Base-by-base conservation (phyloP, 2,113 vertebrate genomes). In the Halcyon senegalensis region DNA sequence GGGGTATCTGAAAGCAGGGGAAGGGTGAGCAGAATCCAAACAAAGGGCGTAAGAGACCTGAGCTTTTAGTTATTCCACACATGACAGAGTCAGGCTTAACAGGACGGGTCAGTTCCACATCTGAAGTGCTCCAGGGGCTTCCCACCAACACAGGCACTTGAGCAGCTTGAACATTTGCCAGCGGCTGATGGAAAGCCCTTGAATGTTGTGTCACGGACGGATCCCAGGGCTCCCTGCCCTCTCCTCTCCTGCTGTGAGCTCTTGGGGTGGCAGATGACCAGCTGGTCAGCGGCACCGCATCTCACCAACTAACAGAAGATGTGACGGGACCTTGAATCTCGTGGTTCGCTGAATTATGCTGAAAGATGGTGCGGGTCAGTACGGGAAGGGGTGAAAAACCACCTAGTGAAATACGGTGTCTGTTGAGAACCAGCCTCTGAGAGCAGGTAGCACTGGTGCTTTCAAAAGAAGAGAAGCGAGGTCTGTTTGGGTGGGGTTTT, bases 281-380 rank as follows among this genome's bases (percentile, higher is more conserved):
- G 35, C 43, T 6, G 43, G 66, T 35, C 9, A 85, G 87, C 31
- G 24, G 58, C 68, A 11, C 46, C 5, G 1, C 18, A 9, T 41
- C 83, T 60, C 9, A 0, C 46, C 13, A 2, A 5, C 39, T 46
- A 7, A 27, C 31, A 35, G 5, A 2, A 48, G 44, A 5, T 3
- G 46, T 25, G 59, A 14, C 0, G 2, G 50, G 48, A 46, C 43
- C 55, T 62, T 8, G 16, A 58, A 17, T 68, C 23, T 62, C 41
- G 2, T 1, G 1, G 27, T 33, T 39, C 51, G 55, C 48, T 48
- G 39, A 64, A 30, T 69, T 48, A 11, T 2, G 11, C 55, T 69
- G 74, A 11, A 37, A 27, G 64, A 18, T 7, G 33, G 64, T 63
- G 37, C 30, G 13, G 43, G 55, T 59, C 44, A 35, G 41, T 16